These are phyloP conservation scores for Cydia amplana DNA, from an alignment of 1,140 invertebrate species.

Conservation along the genomic window DNA sequence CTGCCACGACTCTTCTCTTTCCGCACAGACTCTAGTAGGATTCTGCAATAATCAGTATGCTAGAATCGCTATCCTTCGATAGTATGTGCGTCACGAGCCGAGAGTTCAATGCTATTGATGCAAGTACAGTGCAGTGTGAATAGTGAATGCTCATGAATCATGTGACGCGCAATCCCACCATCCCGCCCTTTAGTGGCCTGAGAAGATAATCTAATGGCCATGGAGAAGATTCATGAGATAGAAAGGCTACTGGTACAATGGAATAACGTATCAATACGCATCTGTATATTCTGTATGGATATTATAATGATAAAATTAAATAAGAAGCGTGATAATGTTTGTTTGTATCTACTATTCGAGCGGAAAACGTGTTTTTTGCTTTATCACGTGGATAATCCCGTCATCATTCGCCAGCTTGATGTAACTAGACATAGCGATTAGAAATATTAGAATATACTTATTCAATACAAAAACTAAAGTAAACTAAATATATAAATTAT, in stretches of 20 bases:
- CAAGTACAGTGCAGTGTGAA: slow-evolving; percentile 24
- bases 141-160: slow-evolving; percentile 9
- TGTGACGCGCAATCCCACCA: slow-evolving; percentile 4
- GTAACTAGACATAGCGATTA: too few relatives aligned
- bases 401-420: too few relatives aligned
- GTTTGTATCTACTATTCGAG: too few relatives aligned
- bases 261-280: not conserved
- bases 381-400: too few relatives aligned
- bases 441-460: too few relatives aligned
- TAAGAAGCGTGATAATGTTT: too few relatives aligned
- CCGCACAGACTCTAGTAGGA: too few relatives aligned
- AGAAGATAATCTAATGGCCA: slow-evolving; percentile 17
- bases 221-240: not conserved
- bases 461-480: too few relatives aligned
- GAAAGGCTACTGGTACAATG: not conserved
- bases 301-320: not conserved
- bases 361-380: too few relatives aligned
- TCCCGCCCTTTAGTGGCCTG: not conserved
- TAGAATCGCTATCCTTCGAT: slow-evolving; percentile 15
- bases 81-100: not conserved
- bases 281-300: not conserved
- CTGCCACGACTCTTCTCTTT: too few relatives aligned
- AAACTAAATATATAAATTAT: too few relatives aligned
- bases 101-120: slow-evolving; percentile 25
- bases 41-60: not conserved